Percentiles rank a stretch among this genome's conserved stretches.
Evolutionary conservation across 1,140 invertebrate species (phyloP).

Genomic region (Episyrphus balteatus): DNA sequence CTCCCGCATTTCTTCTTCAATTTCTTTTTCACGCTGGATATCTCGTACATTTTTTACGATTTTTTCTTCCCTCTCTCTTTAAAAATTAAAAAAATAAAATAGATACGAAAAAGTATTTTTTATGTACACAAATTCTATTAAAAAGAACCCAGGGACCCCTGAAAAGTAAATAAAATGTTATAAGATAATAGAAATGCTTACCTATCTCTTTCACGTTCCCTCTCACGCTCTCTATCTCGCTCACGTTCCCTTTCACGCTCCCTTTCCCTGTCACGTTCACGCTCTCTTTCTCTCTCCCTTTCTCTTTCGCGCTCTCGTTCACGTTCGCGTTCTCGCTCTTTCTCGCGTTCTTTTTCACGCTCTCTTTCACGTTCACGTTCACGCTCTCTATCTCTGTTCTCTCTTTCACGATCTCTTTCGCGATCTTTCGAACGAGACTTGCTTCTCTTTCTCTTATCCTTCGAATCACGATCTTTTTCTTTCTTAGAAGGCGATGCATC

Average conservation of each 20-base stretch:
- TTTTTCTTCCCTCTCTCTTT: constrained; percentile 40
- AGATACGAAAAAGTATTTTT: not conserved
- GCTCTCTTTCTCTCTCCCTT: constrained; percentile 27
- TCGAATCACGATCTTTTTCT: constrained; percentile 35
- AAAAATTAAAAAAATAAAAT: constrained; percentile 1
- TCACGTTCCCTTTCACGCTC: constrained; percentile 43
- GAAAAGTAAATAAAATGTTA: no score
- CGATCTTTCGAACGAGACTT: constrained; percentile 17
- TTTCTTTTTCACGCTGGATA: constrained; percentile 64
- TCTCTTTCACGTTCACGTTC: constrained; percentile 41
- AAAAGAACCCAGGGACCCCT: no score
- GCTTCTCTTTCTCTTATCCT: constrained; percentile 26
- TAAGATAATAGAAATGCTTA: not conserved
- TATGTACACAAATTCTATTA: no score
- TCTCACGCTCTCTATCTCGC: constrained; percentile 38
- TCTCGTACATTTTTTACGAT: constrained; percentile 45
- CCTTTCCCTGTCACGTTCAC: constrained; percentile 47
- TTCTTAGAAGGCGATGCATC: constrained; percentile 19
- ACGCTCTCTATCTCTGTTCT: constrained; percentile 40
- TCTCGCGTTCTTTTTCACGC: constrained; percentile 28
- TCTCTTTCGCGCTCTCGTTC: constrained; percentile 21
- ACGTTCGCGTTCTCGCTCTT: constrained; percentile 38
- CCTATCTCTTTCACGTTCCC: constrained; percentile 37
- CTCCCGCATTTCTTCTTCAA: constrained; percentile 85
- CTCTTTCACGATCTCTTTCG: constrained; percentile 35